Base-by-base conservation (phyloP, 2,113 vertebrate genomes). In the Proteles cristata region DNA sequence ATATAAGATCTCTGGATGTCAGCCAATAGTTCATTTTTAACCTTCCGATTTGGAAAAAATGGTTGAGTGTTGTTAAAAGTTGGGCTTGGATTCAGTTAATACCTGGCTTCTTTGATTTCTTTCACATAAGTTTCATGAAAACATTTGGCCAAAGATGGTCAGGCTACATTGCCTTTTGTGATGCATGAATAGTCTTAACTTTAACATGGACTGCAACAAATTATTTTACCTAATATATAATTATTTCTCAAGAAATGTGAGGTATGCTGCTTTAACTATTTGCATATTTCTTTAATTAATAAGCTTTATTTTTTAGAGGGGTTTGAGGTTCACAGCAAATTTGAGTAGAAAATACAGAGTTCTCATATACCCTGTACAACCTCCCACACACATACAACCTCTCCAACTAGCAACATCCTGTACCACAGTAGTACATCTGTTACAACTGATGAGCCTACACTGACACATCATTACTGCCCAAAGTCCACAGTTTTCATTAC, bases 31-130 rank as follows among this genome's bases (percentile, higher is more conserved):
- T 80, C 11, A 86, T 85, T 15, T 83, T 58, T 76, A 76, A 89
- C 28, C 48, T 90, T 71, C 11, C 17, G 58, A 15, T 89, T 90
- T 94, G 48, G 39, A 25, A 93, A 48, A 83, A 17, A 87, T 39
- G 74, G 50, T 58, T 89, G 48, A 76, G 19, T 85, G 45, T 77
- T 55, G 26, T 66, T 96, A 23, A 74, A 93, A 94, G 25, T 17
- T 81, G 50, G 61, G 31, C 55, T 68, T 81, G 10, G 66, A 96
- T 95, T 91, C 88, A 84, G 55, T 79, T 90, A 68, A 31, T 73
- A 87, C 16, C n/a, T 91, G 83, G 28, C 33, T 90, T 92, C 55
- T 33, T 94, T 86, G 19, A 83, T 88, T 83, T 93, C 61, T 85
- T 80, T 87, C 48, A 85, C 55, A 10, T 14, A 26, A 55, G 45